phyloP scores from a whole-genome alignment of 2,797 vertebrate genomes.

The Malurus leucopterus region DNA sequence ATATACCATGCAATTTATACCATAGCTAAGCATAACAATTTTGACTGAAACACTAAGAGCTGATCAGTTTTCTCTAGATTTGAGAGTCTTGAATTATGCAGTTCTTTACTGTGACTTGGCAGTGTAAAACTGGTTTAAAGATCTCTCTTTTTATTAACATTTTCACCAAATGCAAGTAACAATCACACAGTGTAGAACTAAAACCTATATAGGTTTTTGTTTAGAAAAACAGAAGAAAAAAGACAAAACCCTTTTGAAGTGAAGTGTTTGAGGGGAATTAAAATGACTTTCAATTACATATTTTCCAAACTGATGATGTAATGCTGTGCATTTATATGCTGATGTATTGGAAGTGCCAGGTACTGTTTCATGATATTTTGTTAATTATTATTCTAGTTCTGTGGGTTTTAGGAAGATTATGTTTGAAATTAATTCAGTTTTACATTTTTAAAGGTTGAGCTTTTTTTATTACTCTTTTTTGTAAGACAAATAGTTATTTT shows the following conservation, averaged over 20 bases:
- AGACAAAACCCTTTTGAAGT: neutral
- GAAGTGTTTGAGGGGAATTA: neutral
- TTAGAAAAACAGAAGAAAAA: neutral
- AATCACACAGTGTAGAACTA: neutral
- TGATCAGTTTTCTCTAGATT: neutral
- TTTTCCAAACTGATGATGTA: neutral
- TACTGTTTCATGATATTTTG: neutral
- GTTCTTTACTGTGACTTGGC: neutral
- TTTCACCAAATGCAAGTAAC: neutral
- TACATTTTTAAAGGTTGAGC: neutral
- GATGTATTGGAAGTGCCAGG: neutral
- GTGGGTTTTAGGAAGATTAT: neutral
- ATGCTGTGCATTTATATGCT: neutral
- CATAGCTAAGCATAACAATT: neutral
- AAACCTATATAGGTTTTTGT: neutral
- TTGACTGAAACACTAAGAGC: neutral
- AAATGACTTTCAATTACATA: neutral
- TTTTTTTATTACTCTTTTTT: constrained; percentile 13
- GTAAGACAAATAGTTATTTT: constrained; percentile 45
- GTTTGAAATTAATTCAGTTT: neutral
- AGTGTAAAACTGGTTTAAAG: neutral
- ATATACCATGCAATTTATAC: neutral
- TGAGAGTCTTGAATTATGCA: neutral
- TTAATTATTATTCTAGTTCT: neutral
- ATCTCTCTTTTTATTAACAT: neutral